These are phyloP conservation scores for Rhynchotus rufescens DNA, from an alignment of 2,797 vertebrate genomes.

Conservation along the genomic window DNA sequence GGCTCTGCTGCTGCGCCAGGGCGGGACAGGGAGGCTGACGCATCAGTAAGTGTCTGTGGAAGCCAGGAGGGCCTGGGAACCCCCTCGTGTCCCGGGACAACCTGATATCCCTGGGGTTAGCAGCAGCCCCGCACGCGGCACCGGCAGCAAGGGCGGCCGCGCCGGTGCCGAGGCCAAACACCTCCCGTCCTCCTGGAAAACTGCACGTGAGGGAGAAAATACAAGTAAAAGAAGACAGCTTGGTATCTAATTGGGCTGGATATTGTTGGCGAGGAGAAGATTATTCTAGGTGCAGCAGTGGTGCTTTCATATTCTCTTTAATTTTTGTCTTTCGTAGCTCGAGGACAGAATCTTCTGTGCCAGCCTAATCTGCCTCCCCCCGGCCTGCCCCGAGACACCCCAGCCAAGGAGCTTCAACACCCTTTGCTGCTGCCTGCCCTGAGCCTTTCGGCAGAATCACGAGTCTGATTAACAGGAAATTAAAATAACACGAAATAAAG, in stretches of 20 bases:
- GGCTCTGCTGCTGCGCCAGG: neutral
- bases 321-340: neutral
- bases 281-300: neutral
- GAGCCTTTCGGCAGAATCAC: neutral
- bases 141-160: no score
- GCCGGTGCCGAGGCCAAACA: no score
- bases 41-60: accelerated
- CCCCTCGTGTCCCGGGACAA: neutral
- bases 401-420: neutral
- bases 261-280: neutral
- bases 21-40: neutral
- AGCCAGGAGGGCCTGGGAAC: constrained; percentile 6
- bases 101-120: constrained; percentile 4
- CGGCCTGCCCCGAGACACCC: neutral
- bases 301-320: neutral
- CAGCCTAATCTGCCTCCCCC: neutral
- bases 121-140: no score
- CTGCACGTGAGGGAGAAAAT: neutral
- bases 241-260: neutral
- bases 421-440: neutral
- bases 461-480: neutral
- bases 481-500: neutral
- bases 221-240: neutral
- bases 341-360: neutral
- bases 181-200: no score